Evolutionary conservation across 2,113 vertebrate genomes (phyloP).

Genomic region (Laterallus jamaicensis): DNA sequence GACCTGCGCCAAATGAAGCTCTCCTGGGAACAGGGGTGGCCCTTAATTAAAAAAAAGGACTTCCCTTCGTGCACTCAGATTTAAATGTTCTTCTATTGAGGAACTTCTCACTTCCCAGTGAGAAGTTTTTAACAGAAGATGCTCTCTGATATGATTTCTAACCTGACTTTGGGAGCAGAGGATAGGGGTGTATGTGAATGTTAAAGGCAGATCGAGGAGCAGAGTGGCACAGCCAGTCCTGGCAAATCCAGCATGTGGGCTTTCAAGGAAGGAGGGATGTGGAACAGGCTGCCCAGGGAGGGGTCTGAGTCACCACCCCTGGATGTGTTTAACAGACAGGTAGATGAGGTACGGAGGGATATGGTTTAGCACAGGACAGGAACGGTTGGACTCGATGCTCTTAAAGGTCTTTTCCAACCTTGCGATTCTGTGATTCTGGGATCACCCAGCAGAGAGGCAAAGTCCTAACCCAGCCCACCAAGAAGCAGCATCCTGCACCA

Average conservation of each 20-base stretch:
- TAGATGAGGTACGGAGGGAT: too few relatives aligned
- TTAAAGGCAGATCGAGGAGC: accelerated
- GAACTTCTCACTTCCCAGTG: neutral
- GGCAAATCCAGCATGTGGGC: neutral
- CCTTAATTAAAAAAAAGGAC: neutral
- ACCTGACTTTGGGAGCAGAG: neutral
- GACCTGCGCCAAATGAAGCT: accelerated
- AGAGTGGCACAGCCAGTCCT: neutral
- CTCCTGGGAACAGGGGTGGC: neutral
- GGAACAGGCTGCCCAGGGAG: too few relatives aligned
- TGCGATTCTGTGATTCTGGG: too few relatives aligned
- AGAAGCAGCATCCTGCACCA: neutral
- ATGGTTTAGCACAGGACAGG: too few relatives aligned
- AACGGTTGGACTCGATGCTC: too few relatives aligned
- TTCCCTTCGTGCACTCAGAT: neutral
- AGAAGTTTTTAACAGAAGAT: neutral
- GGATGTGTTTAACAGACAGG: too few relatives aligned
- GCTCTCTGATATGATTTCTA: neutral
- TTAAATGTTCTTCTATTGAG: neutral
- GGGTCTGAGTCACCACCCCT: too few relatives aligned
- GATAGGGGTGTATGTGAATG: accelerated
- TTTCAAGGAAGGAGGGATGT: neutral
- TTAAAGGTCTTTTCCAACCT: too few relatives aligned
- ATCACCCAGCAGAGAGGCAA: neutral
- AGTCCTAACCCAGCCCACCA: neutral